Base-by-base conservation (phyloP, 2,888 invertebrate genomes). In the Choristoneura rosaceana region DNA sequence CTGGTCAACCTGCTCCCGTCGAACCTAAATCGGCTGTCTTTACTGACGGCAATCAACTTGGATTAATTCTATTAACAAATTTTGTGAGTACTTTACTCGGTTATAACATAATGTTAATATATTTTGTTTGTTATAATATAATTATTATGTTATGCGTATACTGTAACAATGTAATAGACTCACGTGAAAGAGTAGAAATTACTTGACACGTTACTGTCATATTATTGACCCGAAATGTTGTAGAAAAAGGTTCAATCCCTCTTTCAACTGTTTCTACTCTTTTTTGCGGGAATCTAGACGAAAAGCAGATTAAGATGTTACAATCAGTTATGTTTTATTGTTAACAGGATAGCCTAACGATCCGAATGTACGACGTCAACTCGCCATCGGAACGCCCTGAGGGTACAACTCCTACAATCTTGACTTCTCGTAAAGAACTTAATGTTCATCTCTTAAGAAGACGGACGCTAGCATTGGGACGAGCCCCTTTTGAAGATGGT, bases 41-140 rank as follows among this genome's bases (percentile, higher is more conserved):
- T 73, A 88, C 88, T 38, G 94, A 94, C 71, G 92, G 93, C 25
- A 94, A 92, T 66, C 90, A 93, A 74, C 87, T 95, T 10, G 95
- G 95, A 71, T 90, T 95, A 70, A 91, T 95, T 65, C 76, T 94
- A 85, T 73, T 95, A 82, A 82, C 91, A 77, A 77, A 89, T 83
- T 80, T 87, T 83, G 80, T 95, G 91, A 84, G 94, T 91, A 14
- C 25, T 38, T n/a, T 45, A 12, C 45, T n/a, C 50, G n/a, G 45
- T 45, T 12, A 25, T 25, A n/a, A n/a, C n/a, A n/a, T n/a, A n/a
- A n/a, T n/a, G n/a, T n/a, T n/a, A n/a, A n/a, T n/a, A n/a, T n/a
- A n/a, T n/a, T n/a, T n/a, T n/a, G n/a, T n/a, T n/a, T 25, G 25
- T 25, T 34, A 34, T 4, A 34, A 34, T 4, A 38, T 38, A 38